Conservation (phyloP, 2,888 invertebrate genomes). For the Penaeus monodon region DNA sequence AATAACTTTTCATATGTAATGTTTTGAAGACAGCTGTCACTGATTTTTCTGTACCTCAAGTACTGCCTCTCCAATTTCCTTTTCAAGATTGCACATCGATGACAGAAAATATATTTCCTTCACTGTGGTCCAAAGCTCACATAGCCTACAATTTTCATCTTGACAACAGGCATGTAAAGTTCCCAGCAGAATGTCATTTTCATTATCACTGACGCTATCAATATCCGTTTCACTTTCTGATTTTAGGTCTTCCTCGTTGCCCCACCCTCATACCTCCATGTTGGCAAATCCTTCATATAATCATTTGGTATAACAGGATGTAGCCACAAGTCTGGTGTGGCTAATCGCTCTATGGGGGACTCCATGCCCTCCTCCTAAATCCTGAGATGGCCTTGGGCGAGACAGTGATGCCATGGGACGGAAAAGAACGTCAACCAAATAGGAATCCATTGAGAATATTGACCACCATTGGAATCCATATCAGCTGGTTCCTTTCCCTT, state of each 20-base stretch:
- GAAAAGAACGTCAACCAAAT: constrained; percentile 68
- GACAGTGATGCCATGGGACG: constrained; percentile 67
- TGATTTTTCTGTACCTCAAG: constrained; percentile 41
- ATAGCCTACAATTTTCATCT: constrained; percentile 49
- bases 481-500: constrained; percentile 36
- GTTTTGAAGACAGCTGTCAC: constrained; percentile 29
- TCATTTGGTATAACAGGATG: constrained; percentile 70
- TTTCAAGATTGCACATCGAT: constrained; percentile 57
- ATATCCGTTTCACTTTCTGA: constrained; percentile 60
- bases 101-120: constrained; percentile 58
- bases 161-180: constrained; percentile 53
- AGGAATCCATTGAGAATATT: constrained; percentile 69
- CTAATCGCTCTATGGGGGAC: constrained; percentile 70
- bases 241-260: constrained; percentile 57
- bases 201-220: constrained; percentile 61
- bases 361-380: constrained; percentile 70
- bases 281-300: constrained; percentile 72
- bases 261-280: constrained; percentile 70
- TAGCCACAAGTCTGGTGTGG: constrained; percentile 71
- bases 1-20: constrained; percentile 49
- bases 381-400: constrained; percentile 67
- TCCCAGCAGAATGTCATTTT: constrained; percentile 50
- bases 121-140: constrained; percentile 59
- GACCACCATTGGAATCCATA: constrained; percentile 69
- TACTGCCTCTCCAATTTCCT: constrained; percentile 54